A percentile compares a stretch with the other conserved stretches of the same genome.
These are phyloP conservation scores for Chironomus riparius DNA, from an alignment of 2,888 invertebrate species.

Conservation along the genomic window DNA sequence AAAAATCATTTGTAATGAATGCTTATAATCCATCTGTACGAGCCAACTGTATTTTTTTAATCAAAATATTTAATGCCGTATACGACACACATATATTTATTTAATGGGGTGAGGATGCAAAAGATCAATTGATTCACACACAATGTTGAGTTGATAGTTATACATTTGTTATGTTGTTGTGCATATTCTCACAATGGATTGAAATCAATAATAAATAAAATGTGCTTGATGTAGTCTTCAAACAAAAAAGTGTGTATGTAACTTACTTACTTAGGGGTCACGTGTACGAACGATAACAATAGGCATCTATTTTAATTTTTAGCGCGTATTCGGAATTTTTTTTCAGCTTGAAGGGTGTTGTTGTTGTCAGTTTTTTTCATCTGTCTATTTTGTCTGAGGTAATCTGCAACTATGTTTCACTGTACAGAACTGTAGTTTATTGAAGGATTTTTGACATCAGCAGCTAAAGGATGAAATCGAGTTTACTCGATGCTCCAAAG, in stretches of 20 bases:
- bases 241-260: conserved; percentile 17
- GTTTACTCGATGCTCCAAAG: too few species aligned
- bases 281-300: conserved; percentile 26
- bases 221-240: background rate
- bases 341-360: too few species aligned
- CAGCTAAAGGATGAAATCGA: too few species aligned
- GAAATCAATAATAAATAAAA: background rate
- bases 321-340: too few species aligned
- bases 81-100: too few species aligned
- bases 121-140: conserved; percentile 26
- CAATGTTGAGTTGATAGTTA: conserved; percentile 15
- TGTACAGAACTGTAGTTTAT: too few species aligned
- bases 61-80: conserved; percentile 8
- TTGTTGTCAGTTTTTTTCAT: too few species aligned
- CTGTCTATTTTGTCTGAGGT: too few species aligned
- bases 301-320: too few species aligned
- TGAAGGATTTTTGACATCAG: too few species aligned
- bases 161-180: background rate
- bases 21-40: conserved; percentile 2
- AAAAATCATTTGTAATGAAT: conserved; percentile 25
- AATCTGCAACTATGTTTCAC: too few species aligned
- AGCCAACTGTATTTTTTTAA: conserved; percentile 19
- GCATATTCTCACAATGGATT: background rate
- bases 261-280: conserved; percentile 14
- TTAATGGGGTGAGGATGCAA: conserved; percentile 1